phyloP scores from a whole-genome alignment of 2,888 invertebrate species.

The Acronicta alni region DNA sequence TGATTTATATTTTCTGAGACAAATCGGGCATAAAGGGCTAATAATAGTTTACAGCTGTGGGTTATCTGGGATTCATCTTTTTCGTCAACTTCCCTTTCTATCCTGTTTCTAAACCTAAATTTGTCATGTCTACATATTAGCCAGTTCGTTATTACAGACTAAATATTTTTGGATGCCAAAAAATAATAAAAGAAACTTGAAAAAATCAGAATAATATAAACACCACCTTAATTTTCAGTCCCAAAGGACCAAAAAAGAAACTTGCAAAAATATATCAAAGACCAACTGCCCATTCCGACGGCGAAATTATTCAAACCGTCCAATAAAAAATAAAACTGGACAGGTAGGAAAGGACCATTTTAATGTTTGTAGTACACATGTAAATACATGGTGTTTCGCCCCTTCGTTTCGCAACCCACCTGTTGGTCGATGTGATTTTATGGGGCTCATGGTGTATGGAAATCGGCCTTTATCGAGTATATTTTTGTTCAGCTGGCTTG shows the following conservation, averaged over 20 bases:
- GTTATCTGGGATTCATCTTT: conserved; percentile 13
- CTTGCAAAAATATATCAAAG: neutral
- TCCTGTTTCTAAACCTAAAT: neutral
- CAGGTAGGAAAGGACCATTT: conserved; percentile 19
- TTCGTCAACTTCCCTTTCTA: no score
- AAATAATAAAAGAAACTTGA: neutral
- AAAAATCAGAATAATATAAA: neutral
- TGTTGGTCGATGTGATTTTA: conserved; percentile 60
- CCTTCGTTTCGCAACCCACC: conserved; percentile 56
- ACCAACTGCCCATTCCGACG: conserved; percentile 24
- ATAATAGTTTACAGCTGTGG: conserved; percentile 50
- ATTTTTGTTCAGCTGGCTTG: conserved; percentile 13
- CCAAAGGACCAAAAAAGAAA: neutral
- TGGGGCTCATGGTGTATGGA: conserved; percentile 24
- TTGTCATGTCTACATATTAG: no score
- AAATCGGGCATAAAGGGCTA: conserved; percentile 30
- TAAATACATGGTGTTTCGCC: conserved; percentile 53
- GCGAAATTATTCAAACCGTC: conserved; percentile 27
- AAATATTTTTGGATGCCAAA: no score
- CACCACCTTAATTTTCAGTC: neutral
- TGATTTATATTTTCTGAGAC: conserved; percentile 67
- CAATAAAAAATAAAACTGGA: conserved; percentile 19
- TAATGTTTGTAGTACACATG: conserved; percentile 31
- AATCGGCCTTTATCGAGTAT: conserved; percentile 10
- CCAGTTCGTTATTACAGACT: no score